phyloP scores from a whole-genome alignment of 2,888 invertebrate species.

The Tiliacea aurago region DNA sequence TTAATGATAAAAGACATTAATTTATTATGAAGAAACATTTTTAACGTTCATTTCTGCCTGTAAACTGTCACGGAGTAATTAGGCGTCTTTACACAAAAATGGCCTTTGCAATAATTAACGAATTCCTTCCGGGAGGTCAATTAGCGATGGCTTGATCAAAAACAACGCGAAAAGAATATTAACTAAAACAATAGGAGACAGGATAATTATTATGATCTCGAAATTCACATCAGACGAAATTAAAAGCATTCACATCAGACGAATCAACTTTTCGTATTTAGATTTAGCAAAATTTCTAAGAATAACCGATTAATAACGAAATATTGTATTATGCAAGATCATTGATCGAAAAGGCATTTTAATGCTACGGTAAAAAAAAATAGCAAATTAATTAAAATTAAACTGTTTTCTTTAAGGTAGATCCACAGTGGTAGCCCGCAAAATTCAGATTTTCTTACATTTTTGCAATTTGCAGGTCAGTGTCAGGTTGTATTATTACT shows the following conservation, averaged over 20 bases:
- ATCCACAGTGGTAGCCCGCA: no score
- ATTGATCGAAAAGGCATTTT: background rate
- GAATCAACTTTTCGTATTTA: conserved; percentile 26
- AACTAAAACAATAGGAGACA: conserved; percentile 59
- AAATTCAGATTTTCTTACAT: no score
- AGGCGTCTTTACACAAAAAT: conserved; percentile 63
- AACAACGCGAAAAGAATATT: conserved; percentile 65
- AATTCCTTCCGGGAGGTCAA: conserved; percentile 69
- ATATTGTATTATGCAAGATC: background rate
- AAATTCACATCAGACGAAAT: conserved; percentile 32
- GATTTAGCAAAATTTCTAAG: background rate
- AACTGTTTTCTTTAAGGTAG: background rate
- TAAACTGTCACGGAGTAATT: conserved; percentile 61
- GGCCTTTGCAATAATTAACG: conserved; percentile 69
- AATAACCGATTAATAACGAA: background rate
- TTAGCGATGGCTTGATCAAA: conserved; percentile 64
- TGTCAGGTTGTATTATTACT: no score
- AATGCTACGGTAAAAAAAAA: background rate
- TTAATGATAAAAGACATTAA: conserved; percentile 19
- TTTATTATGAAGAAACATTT: conserved; percentile 45
- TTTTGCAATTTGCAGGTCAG: no score
- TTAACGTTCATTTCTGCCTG: conserved; percentile 48
- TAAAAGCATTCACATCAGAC: conserved; percentile 32
- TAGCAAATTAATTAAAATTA: background rate
- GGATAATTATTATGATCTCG: conserved; percentile 49